phyloP scores from a whole-genome alignment of 1,140 invertebrate genomes.

The Hetaerina americana region DNA sequence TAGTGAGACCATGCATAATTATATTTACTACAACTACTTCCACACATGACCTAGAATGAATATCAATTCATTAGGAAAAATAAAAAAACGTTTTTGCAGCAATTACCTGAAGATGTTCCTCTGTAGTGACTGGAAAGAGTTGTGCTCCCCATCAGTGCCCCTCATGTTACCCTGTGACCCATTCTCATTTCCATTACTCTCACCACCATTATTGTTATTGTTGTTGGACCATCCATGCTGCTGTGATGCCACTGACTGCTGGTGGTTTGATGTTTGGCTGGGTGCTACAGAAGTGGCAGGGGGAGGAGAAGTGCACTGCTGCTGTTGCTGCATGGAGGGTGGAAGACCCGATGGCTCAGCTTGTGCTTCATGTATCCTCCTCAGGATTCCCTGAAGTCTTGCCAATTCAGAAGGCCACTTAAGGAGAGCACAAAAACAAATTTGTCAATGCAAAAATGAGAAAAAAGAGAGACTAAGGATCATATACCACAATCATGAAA shows the following conservation, averaged over 20 bases:
- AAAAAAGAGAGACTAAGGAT: no score
- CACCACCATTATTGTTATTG: neutral
- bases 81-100: slow-evolving; percentile 2
- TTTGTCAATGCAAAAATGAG: no score
- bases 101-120: slow-evolving; percentile 28
- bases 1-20: no score
- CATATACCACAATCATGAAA: no score
- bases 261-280: neutral
- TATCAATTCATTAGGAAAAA: no score
- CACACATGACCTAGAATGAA: no score
- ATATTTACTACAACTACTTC: no score
- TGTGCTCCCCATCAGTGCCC: neutral
- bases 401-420: neutral
- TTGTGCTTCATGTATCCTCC: neutral
- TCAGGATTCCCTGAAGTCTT: neutral
- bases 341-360: neutral
- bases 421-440: no score
- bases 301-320: neutral
- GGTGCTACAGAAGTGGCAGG: neutral
- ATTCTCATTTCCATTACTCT: neutral
- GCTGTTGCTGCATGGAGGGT: neutral
- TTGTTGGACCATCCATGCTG: neutral
- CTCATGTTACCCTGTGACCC: neutral
- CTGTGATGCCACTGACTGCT: neutral
- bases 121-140: slow-evolving; percentile 25